phyloP scores from a whole-genome alignment of 2,113 vertebrate species.

The Chamaetylas fuelleborni region DNA sequence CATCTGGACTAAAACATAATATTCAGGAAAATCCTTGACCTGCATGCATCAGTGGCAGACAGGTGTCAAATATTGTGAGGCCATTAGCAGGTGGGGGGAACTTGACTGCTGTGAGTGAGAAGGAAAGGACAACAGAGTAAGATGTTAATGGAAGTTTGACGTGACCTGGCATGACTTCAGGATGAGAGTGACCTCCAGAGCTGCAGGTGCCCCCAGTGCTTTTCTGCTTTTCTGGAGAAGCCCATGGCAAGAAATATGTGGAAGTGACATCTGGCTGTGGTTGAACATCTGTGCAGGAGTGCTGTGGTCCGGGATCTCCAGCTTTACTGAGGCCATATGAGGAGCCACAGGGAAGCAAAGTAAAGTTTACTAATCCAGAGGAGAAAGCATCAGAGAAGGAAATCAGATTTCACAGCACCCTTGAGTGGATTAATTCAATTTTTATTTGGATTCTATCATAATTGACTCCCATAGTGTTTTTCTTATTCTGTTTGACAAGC shows the following conservation, averaged over 20 bases:
- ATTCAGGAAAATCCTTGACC: background rate
- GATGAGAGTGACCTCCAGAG: background rate
- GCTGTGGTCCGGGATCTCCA: background rate
- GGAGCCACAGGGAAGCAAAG: background rate
- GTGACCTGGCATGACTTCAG: background rate
- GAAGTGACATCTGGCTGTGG: background rate
- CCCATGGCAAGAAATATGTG: fast-evolving
- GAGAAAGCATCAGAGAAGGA: background rate
- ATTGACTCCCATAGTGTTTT: background rate
- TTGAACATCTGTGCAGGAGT: background rate
- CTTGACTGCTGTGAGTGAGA: background rate
- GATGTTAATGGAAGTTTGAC: background rate
- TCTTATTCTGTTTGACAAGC: background rate
- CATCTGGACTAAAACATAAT: background rate
- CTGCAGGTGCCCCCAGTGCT: background rate
- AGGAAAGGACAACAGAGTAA: background rate
- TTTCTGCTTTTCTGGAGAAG: background rate
- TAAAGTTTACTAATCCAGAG: background rate
- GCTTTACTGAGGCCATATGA: background rate
- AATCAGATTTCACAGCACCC: background rate
- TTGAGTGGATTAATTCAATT: background rate
- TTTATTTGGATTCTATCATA: background rate
- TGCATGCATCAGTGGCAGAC: background rate
- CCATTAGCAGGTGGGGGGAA: background rate
- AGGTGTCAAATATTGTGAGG: background rate